Evolutionary conservation across 1,140 invertebrate species (phyloP), one percentile per base, ranked within the genome.

Genomic region (Antheraea pernyi): DNA sequence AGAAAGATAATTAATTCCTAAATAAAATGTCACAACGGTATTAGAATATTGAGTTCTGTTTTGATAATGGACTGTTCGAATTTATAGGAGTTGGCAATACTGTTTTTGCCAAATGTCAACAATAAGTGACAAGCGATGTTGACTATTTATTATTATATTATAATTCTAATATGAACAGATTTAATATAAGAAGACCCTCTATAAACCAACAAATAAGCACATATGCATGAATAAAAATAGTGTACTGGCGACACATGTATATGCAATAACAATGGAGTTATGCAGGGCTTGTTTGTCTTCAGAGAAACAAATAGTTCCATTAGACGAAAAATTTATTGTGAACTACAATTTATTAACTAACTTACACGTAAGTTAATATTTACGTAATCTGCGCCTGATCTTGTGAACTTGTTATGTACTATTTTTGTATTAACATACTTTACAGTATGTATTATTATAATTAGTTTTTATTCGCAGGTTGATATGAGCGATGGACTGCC

Each of bases 301-400:
- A 48, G 68, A 76, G 61, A 66, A 68, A 39, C 65, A 76, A 68
- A 64, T 86, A 71, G 59, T 73, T 67, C 65, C 73, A 42, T 65
- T 87, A 36, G 77, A 89, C 76, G 83, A 88, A 65, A 61, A 63
- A 60, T 78, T 79, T 58, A 63, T 84, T 30, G 63, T 60, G 8
- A 75, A 75, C 61, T 90, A 86, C 69, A 90, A 87, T 71, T 64
- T 81, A 48, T 68, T 90, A 7, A 87, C 86, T 1, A 79, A 80
- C 75, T 66, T 89, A 46, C 73, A 83, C 69, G 87, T 89, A 82
- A 80, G 75, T 65, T 42, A 61, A 61, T 30, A 22, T 61, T 22
- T 19, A 0, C 5, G 0, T 59, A 59, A 6, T 59, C 9, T 19
- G 2, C 2, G 46, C 16, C 6, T 53, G 1, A 53, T 53, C 9